phyloP scores from a whole-genome alignment of 2,888 invertebrate species.

The Ephialtes manifestator region DNA sequence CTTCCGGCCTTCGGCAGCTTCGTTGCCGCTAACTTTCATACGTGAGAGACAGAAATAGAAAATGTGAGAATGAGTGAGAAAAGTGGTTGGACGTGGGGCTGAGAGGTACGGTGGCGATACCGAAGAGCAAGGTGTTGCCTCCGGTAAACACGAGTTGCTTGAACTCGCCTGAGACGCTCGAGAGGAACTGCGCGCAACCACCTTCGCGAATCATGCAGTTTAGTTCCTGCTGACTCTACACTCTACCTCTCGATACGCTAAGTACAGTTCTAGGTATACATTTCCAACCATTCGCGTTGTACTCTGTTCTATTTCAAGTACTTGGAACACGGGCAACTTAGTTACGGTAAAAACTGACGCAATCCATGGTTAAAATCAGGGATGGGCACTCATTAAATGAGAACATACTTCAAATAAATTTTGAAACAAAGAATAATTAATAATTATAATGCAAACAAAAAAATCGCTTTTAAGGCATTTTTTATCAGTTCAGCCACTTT shows the following conservation, averaged over 20 bases:
- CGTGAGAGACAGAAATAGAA: slow-evolving; percentile 28
- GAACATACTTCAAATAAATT: neutral
- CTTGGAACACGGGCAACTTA: neutral
- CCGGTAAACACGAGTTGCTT: slow-evolving; percentile 81
- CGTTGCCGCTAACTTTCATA: neutral
- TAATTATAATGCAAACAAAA: too few relatives aligned
- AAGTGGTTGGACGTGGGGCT: slow-evolving; percentile 1
- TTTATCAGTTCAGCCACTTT: too few relatives aligned
- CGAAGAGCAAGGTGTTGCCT: slow-evolving; percentile 72
- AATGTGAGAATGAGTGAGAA: slow-evolving; percentile 21
- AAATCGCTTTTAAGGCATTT: too few relatives aligned
- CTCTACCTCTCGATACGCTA: slow-evolving; percentile 22
- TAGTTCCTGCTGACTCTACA: slow-evolving; percentile 24
- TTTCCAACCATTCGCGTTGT: neutral
- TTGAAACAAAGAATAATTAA: neutral
- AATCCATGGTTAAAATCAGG: neutral
- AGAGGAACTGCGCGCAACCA: slow-evolving; percentile 40
- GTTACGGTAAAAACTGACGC: neutral
- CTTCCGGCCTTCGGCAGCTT: slow-evolving; percentile 78
- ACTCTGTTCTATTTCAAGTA: slow-evolving; percentile 6
- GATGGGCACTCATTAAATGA: neutral
- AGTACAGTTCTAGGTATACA: slow-evolving; percentile 35
- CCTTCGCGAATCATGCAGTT: slow-evolving; percentile 20
- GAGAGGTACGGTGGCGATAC: slow-evolving; percentile 51
- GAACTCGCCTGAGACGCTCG: slow-evolving; percentile 73